Evolutionary conservation across 2,797 vertebrate species (phyloP), one percentile per base, ranked within the genome.

Genomic region (Peromyscus attwateri): DNA sequence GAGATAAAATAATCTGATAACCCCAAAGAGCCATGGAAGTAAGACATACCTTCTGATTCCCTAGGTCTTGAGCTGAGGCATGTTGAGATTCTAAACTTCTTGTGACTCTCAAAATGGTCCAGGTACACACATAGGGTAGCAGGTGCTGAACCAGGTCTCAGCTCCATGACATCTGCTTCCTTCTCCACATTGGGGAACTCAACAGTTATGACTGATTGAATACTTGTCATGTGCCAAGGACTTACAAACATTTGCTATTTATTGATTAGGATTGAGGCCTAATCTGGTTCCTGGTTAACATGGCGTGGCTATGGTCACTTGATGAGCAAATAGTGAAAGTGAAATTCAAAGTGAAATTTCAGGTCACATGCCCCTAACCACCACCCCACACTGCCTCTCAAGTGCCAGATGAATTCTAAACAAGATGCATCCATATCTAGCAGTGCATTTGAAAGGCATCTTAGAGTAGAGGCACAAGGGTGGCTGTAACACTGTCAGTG

Each of bases 291-390:
- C 43, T 82, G 60, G 60, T 52, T 71, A 64, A 46, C 52, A 55
- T 29, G 77, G 46, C 29, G 64, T 52, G 70, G 23, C 3, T 19
- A 75, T 60, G 34, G 76, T 55, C 40, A n/a, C 25, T 57, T 12
- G 34, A 9, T 11, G 8, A 31, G 7, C 81, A 34, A 91, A 82
- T 0, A 75, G n/a, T 64, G 12, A 75, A 85, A 43, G 64, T 94
- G 70, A 68, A 87, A 90, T 82, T 76, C 37, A 73, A 95, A 90
- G 17, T 43, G 11, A 34, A 80, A 92, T 55, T 89, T 83, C 76
- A 77, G 85, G 90, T 34, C 49, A 37, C 27, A 43, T 17, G 7
- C 9, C 34, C 34, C 23, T 89, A 73, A 79, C 8, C 8, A 55
- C 13, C 27, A 87, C 0, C 6, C 19, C n/a, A 46, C 9, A 52